phyloP scores from a whole-genome alignment of 2,797 vertebrate species.

The Pogoniulus pusillus region DNA sequence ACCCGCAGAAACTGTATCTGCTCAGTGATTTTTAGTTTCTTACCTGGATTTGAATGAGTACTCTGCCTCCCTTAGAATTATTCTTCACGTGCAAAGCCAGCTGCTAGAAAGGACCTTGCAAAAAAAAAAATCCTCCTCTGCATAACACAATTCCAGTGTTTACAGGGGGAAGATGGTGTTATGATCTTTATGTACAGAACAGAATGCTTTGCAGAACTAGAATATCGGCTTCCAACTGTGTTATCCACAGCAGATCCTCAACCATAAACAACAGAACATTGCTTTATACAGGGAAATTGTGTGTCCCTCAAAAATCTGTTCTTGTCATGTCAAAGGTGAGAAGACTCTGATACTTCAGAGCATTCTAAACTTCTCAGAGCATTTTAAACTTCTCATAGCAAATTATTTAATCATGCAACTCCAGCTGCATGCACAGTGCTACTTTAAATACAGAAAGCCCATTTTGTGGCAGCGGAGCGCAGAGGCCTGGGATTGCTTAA shows the following conservation, averaged over 20 bases:
- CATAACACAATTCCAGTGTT: not conserved
- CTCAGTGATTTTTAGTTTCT: not conserved
- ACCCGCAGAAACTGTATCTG: not conserved
- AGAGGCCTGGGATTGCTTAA: not conserved
- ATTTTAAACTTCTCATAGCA: not conserved
- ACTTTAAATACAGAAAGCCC: slow-evolving; percentile 6
- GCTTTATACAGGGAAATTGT: not conserved
- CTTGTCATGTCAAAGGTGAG: not conserved
- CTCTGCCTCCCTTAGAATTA: not conserved
- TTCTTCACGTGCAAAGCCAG: not conserved
- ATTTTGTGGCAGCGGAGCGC: not conserved
- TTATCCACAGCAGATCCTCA: not conserved
- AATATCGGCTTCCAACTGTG: not conserved
- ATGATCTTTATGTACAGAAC: not conserved
- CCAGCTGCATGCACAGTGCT: not conserved
- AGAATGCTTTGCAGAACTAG: not conserved
- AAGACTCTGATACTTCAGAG: not conserved
- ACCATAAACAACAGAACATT: not conserved
- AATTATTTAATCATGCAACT: not conserved
- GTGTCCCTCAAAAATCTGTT: not conserved
- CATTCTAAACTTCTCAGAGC: not conserved
- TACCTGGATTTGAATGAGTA: not conserved
- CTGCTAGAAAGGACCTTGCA: not conserved
- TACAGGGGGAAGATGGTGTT: not conserved
- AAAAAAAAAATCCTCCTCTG: not conserved